Evolutionary conservation across 2,888 invertebrate genomes (phyloP).

Genomic region (Drosophila niveifrons): DNA sequence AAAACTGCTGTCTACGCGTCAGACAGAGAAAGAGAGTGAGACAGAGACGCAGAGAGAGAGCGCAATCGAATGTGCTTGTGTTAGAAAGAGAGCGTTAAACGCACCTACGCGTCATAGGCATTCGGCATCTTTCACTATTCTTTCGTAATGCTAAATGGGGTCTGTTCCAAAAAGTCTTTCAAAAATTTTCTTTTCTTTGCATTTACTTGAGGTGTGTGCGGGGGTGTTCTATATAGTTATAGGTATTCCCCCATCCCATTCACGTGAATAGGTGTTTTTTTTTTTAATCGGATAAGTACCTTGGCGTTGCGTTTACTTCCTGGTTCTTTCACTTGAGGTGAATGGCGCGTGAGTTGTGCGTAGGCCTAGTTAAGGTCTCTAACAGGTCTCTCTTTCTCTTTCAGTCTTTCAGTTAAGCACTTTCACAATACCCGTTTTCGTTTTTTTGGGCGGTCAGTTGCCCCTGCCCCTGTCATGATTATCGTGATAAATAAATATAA

Average conservation of each 20-base stretch:
- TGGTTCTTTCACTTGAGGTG: slow-evolving; percentile 19
- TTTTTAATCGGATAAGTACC: slow-evolving; percentile 31
- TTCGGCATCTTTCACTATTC: slow-evolving; percentile 47
- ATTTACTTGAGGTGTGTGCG: not conserved
- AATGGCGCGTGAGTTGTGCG: slow-evolving; percentile 23
- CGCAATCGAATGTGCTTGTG: not conserved
- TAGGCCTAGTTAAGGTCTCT: slow-evolving; percentile 5
- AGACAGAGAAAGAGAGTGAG: slow-evolving; percentile 9
- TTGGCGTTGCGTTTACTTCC: slow-evolving; percentile 28
- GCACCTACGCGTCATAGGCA: slow-evolving; percentile 26
- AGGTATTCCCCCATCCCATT: not conserved
- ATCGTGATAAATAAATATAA: slow-evolving; percentile 55
- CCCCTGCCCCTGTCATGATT: slow-evolving; percentile 30
- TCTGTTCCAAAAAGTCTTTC: slow-evolving; percentile 13
- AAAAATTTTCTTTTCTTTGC: slow-evolving; percentile 25
- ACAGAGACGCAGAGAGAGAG: not conserved
- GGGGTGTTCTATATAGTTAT: not conserved
- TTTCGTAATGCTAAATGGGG: slow-evolving; percentile 58
- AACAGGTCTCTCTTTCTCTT: not conserved
- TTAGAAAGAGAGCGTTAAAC: slow-evolving; percentile 2
- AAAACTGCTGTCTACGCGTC: slow-evolving; percentile 25
- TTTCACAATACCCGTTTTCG: slow-evolving; percentile 44
- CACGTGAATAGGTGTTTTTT: slow-evolving; percentile 17
- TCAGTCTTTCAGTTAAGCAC: slow-evolving; percentile 7
- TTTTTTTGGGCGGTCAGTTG: slow-evolving; percentile 11